Percentiles rank a stretch among this genome's conserved stretches.
Conservation (phyloP, 2,113 vertebrate genomes). For the Forbesichthys papilliferus region DNA sequence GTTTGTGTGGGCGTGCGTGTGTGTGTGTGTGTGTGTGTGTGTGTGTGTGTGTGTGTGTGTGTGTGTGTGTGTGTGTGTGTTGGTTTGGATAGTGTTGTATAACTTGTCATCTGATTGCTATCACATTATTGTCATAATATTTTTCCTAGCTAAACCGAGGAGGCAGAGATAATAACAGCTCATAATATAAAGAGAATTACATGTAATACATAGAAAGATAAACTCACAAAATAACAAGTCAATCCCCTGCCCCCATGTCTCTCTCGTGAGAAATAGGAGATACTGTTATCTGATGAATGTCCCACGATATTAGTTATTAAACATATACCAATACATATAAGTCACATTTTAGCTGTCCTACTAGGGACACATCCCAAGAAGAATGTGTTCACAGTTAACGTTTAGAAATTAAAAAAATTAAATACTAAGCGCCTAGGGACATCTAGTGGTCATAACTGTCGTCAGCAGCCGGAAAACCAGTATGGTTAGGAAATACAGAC, state of each 20-base stretch:
- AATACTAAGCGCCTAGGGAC: conserved; percentile 22
- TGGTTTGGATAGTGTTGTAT: not conserved
- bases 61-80: not conserved
- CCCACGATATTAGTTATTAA: too few relatives aligned
- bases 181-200: too few relatives aligned
- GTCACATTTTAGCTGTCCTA: too few relatives aligned
- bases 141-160: conserved; percentile 2
- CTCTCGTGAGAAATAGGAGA: not conserved
- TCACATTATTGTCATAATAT: conserved; percentile 1
- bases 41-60: not conserved
- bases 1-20: not conserved
- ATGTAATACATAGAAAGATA: too few relatives aligned
- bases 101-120: not conserved
- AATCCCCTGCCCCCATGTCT: not conserved
- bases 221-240: too few relatives aligned
- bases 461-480: not conserved
- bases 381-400: too few relatives aligned
- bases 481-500: not conserved
- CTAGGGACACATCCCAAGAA: too few relatives aligned
- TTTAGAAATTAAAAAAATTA: not conserved
- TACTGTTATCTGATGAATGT: too few relatives aligned
- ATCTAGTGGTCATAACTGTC: conserved; percentile 34
- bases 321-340: too few relatives aligned
- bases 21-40: too few relatives aligned
- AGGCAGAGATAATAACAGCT: not conserved